Percentiles rank a stretch among this genome's conserved stretches.
Conservation (phyloP, 1,140 invertebrate species). For the Samia ricini region DNA sequence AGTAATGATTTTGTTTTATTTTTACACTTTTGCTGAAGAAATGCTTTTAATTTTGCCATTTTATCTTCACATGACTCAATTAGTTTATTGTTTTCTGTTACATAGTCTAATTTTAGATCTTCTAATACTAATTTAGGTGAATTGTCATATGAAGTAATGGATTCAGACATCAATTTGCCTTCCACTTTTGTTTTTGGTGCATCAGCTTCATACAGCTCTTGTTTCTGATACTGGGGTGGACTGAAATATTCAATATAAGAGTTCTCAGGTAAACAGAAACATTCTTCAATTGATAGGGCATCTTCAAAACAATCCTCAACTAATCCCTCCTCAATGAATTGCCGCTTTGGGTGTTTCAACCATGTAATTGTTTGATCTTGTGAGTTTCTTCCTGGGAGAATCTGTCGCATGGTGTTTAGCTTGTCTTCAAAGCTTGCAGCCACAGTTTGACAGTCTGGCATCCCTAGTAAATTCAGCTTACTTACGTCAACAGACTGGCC, state of each 20-base stretch:
- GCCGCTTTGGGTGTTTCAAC: slow-evolving; percentile 25
- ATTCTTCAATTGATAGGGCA: slow-evolving; percentile 51
- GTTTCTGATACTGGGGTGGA: slow-evolving; percentile 34
- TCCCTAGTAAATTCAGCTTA: slow-evolving; percentile 24
- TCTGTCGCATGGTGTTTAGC: slow-evolving; percentile 37
- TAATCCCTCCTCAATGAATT: slow-evolving; percentile 39
- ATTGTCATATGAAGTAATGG: slow-evolving; percentile 9
- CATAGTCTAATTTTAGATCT: not conserved
- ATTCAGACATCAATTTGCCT: not conserved
- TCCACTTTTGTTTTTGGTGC: slow-evolving; percentile 25
- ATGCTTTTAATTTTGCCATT: slow-evolving; percentile 47
- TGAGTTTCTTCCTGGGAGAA: slow-evolving; percentile 28
- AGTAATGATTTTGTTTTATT: slow-evolving; percentile 18
- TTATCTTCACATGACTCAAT: slow-evolving; percentile 61
- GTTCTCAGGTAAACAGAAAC: slow-evolving; percentile 33
- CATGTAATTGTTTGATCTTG: slow-evolving; percentile 14
- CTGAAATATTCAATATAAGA: slow-evolving; percentile 42
- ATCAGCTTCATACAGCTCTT: slow-evolving; percentile 32
- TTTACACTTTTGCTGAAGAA: slow-evolving; percentile 37
- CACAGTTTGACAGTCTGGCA: slow-evolving; percentile 38
- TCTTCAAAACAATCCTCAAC: slow-evolving; percentile 55
- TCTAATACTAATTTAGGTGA: slow-evolving; percentile 15
- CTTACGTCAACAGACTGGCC: slow-evolving; percentile 23
- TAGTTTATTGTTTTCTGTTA: slow-evolving; percentile 20
- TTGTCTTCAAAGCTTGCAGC: slow-evolving; percentile 48